These are phyloP conservation scores for Lordiphosa stackelbergi DNA, from an alignment of 1,140 invertebrate species.

Conservation along the genomic window DNA sequence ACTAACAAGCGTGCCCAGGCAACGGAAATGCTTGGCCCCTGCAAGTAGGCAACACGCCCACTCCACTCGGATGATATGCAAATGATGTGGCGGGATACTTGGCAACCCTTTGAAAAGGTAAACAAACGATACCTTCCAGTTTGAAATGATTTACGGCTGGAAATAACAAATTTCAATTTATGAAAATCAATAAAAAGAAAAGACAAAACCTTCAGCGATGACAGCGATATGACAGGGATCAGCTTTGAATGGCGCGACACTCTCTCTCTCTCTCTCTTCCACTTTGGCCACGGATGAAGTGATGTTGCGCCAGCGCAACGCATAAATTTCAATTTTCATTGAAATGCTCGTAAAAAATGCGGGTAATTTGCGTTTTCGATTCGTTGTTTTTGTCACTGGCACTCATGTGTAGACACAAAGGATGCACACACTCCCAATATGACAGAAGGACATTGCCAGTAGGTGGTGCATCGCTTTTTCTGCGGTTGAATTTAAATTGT, in stretches of 20 bases:
- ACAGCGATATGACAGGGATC: conserved; percentile 68
- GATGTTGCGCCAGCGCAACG: conserved; percentile 28
- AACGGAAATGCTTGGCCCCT: conserved; percentile 63
- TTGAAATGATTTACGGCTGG: conserved; percentile 10
- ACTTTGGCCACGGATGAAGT: conserved; percentile 13
- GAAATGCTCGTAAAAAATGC: conserved; percentile 64
- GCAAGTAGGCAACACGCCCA: conserved; percentile 21
- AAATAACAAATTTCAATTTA: conserved; percentile 12
- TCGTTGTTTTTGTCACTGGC: conserved; percentile 23
- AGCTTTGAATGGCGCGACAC: conserved; percentile 5
- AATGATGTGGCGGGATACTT: conserved; percentile 33
- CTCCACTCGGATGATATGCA: conserved; percentile 46
- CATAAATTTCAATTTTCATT: conserved; percentile 71
- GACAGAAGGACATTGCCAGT: conserved; percentile 16
- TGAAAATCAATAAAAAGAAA: neutral
- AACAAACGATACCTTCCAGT: conserved; percentile 27
- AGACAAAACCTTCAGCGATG: conserved; percentile 47
- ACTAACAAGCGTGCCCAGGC: conserved; percentile 67
- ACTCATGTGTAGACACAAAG: conserved; percentile 33
- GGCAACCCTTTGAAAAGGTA: conserved; percentile 33
- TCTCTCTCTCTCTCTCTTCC: neutral
- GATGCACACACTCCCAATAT: conserved; percentile 10
- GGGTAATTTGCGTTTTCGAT: conserved; percentile 66
- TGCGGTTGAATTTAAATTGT: conserved; percentile 70
- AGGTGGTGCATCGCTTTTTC: conserved; percentile 41